phyloP scores from a whole-genome alignment of 2,888 invertebrate species.

The Empis stercorea region DNA sequence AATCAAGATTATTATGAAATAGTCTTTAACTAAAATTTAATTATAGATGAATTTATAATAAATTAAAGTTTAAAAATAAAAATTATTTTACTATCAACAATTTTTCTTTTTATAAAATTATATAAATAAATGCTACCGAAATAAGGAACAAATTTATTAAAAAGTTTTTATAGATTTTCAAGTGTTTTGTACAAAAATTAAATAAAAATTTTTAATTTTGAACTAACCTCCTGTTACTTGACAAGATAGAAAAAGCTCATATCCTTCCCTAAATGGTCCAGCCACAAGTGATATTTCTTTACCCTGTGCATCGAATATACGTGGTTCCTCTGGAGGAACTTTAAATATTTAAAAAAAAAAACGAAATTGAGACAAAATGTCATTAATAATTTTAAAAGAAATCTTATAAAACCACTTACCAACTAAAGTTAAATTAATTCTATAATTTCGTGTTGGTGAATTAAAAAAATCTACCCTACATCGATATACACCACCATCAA shows the following conservation, averaged over 20 bases:
- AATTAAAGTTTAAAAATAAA: too few relatives aligned
- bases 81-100: too few relatives aligned
- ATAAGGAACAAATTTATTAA: too few relatives aligned
- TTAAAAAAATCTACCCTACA: slow-evolving; percentile 82
- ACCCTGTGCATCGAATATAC: slow-evolving; percentile 73
- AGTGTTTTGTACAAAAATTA: too few relatives aligned
- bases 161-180: too few relatives aligned
- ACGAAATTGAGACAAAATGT: too few relatives aligned
- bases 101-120: too few relatives aligned
- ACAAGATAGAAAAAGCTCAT: slow-evolving; percentile 69
- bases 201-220: not conserved
- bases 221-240: slow-evolving; percentile 73
- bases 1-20: too few relatives aligned
- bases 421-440: slow-evolving; percentile 74
- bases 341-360: not conserved
- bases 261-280: slow-evolving; percentile 78
- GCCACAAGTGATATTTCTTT: slow-evolving; percentile 63
- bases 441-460: slow-evolving; percentile 76
- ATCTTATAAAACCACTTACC: slow-evolving; percentile 45
- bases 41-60: too few relatives aligned
- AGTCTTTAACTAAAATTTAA: too few relatives aligned
- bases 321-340: slow-evolving; percentile 71
- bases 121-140: too few relatives aligned
- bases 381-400: not conserved
- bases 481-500: slow-evolving; percentile 73